Percentiles rank a stretch among this genome's conserved stretches.
Evolutionary conservation across 2,797 vertebrate genomes (phyloP).

Genomic region (Artibeus lituratus): DNA sequence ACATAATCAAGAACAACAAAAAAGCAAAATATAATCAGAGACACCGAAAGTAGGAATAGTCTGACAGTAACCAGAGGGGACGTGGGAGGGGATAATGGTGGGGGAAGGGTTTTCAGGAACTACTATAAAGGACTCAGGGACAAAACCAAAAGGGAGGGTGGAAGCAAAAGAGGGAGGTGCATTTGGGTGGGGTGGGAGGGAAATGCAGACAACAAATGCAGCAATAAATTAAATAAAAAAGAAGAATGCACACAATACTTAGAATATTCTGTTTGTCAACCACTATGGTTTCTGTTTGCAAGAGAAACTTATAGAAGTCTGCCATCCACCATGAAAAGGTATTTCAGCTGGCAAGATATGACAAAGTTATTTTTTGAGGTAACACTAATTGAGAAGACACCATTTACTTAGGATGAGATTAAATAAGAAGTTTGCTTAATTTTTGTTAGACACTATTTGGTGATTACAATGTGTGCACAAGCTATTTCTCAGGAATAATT

Average conservation of each 20-base stretch:
- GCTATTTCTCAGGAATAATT: constrained; percentile 45
- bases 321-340: neutral
- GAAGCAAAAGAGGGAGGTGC: too few relatives aligned
- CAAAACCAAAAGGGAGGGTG: too few relatives aligned
- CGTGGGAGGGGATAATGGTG: too few relatives aligned
- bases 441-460: constrained; percentile 62
- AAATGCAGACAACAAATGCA: too few relatives aligned
- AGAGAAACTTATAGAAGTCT: neutral
- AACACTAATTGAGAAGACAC: constrained; percentile 1
- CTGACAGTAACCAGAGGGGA: too few relatives aligned
- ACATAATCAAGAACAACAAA: too few relatives aligned
- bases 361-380: constrained; percentile 38
- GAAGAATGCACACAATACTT: neutral
- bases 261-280: neutral
- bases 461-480: constrained; percentile 27
- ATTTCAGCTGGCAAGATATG: neutral
- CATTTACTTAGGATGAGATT: constrained; percentile 55
- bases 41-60: too few relatives aligned
- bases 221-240: too few relatives aligned
- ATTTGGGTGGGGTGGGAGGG: too few relatives aligned
- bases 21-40: too few relatives aligned
- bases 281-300: neutral
- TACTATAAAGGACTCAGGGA: too few relatives aligned
- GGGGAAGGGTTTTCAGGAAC: too few relatives aligned
- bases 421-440: constrained; percentile 68